Evolutionary conservation across 1,140 invertebrate genomes (phyloP).

Genomic region (Drosophila prosaltans): DNA sequence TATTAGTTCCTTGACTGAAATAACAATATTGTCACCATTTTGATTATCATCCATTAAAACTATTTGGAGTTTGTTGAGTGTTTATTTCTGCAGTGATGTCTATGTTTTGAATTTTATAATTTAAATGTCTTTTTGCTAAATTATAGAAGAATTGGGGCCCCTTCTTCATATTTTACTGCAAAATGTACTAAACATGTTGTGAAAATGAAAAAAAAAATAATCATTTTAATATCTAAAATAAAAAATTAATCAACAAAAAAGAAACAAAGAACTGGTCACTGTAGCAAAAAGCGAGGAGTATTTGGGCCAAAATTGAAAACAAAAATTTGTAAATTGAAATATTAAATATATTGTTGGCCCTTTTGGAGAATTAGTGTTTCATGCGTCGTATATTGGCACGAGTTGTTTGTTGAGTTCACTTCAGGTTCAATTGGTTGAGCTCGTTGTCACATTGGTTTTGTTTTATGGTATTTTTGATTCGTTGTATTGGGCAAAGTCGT

Average conservation of each 20-base stretch:
- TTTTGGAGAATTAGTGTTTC: neutral
- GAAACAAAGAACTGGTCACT: too few relatives aligned
- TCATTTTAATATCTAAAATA: too few relatives aligned
- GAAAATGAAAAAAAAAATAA: neutral
- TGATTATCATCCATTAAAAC: neutral
- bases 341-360: neutral
- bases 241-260: too few relatives aligned
- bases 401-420: neutral
- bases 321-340: neutral
- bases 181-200: neutral
- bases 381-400: neutral
- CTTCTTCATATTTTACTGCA: neutral
- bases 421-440: neutral
- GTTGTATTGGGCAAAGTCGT: slow-evolving; percentile 1
- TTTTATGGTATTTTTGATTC: slow-evolving; percentile 1
- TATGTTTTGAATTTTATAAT: slow-evolving; percentile 2
- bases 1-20: neutral
- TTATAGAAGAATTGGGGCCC: neutral
- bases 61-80: neutral
- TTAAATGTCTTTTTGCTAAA: neutral
- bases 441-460: slow-evolving; percentile 5
- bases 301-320: neutral
- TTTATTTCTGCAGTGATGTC: neutral
- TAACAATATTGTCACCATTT: neutral
- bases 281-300: slow-evolving; percentile 5